Conservation (phyloP, 2,113 vertebrate species). For the Brevimyrus niger region DNA sequence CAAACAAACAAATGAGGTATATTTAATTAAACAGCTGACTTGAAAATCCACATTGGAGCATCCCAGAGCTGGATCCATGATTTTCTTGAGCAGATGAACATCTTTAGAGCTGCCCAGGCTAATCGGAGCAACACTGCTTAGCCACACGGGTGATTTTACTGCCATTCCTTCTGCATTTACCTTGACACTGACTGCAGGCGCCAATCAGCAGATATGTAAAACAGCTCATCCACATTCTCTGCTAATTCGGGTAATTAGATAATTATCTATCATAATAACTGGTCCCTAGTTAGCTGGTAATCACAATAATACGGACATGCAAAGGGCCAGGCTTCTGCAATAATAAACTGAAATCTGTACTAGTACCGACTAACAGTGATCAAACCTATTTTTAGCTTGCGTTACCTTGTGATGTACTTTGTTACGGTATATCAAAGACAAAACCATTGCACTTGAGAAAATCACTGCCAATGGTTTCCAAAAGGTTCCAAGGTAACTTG, state of each 20-base stretch:
- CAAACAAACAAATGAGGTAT: not conserved
- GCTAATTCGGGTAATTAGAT: conserved; percentile 13
- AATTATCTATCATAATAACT: not conserved
- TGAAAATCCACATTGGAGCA: not conserved
- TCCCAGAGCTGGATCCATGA: not conserved
- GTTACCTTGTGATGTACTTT: not conserved
- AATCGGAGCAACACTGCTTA: not conserved
- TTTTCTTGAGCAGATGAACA: not conserved
- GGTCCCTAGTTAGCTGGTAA: not conserved
- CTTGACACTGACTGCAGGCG: not conserved
- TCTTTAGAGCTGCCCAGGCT: not conserved
- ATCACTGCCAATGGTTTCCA: not conserved
- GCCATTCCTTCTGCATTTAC: not conserved
- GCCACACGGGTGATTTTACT: too few species aligned
- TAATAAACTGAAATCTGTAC: not conserved
- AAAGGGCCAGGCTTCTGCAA: not conserved
- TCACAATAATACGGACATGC: not conserved
- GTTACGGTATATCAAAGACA: not conserved
- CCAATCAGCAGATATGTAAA: not conserved
- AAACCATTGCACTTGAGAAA: not conserved
- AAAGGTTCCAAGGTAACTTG: not conserved
- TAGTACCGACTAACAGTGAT: not conserved
- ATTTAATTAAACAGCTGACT: not conserved
- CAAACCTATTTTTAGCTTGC: not conserved
- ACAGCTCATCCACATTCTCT: not conserved